A percentile compares a stretch with the other conserved stretches of the same genome.
Conservation (phyloP, 2,797 vertebrate genomes). For the Brachymystax lenok region DNA sequence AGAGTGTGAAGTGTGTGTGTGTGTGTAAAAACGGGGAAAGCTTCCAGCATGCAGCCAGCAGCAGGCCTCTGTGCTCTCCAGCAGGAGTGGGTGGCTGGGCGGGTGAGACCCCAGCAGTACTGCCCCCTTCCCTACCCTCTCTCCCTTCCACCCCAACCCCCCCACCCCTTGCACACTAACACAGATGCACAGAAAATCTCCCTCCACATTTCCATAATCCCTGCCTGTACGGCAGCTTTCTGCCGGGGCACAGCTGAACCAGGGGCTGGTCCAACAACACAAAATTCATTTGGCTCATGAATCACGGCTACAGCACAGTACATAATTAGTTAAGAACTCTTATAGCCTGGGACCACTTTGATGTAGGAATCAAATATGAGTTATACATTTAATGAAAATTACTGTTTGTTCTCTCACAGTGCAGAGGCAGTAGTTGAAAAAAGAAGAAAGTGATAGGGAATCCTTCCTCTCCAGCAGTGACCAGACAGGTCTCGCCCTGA, state of each 20-base stretch:
- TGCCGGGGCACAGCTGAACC: constrained; percentile 65
- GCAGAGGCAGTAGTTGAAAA: constrained; percentile 48
- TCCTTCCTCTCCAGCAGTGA: background rate
- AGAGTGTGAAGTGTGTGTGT: constrained; percentile 23
- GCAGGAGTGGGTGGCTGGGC: constrained; percentile 45
- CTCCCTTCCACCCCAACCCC: constrained; percentile 18
- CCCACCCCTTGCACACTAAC: constrained; percentile 16
- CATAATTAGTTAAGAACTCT: constrained; percentile 75
- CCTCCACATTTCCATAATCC: constrained; percentile 68
- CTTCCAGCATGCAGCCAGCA: constrained; percentile 18
- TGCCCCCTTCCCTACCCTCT: background rate
- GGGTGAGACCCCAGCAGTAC: constrained; percentile 47
- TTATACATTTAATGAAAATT: constrained; percentile 62
- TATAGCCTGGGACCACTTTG: constrained; percentile 68
- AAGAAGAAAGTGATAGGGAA: constrained; percentile 20
- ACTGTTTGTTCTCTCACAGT: constrained; percentile 25
- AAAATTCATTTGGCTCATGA: constrained; percentile 68
- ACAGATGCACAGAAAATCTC: constrained; percentile 5
- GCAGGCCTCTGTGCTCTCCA: constrained; percentile 35
- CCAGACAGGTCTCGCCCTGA: constrained; percentile 31
- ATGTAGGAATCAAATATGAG: constrained; percentile 62
- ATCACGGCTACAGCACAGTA: constrained; percentile 39
- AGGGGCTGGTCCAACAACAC: constrained; percentile 64
- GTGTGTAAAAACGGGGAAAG: constrained; percentile 19
- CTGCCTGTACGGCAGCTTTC: constrained; percentile 56